These are phyloP conservation scores for Sebastes aleutianus DNA, from an alignment of 2,797 vertebrate species.

Conservation along the genomic window DNA sequence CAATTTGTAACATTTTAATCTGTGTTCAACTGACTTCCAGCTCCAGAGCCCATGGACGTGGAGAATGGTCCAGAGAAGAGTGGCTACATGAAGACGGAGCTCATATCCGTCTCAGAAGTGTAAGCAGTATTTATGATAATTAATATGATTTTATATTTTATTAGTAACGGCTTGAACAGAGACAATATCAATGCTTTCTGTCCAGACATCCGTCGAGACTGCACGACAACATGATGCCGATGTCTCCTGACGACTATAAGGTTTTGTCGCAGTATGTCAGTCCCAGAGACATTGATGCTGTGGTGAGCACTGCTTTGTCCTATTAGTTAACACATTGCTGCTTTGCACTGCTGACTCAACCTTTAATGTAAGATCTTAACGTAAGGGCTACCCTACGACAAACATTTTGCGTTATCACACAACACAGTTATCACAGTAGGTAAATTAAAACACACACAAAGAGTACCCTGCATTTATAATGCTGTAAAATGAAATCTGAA, in stretches of 20 bases:
- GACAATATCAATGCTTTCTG: not conserved
- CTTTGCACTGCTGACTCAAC: not conserved
- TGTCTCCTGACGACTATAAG: conserved; percentile 91
- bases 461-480: not conserved
- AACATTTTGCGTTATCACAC: not conserved
- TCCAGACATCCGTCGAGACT: conserved; percentile 67
- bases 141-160: not conserved
- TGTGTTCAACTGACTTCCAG: conserved; percentile 63
- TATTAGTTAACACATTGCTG: not conserved
- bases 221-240: conserved; percentile 83
- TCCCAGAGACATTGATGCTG: conserved; percentile 82
- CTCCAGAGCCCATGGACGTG: conserved; percentile 91
- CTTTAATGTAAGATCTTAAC: not conserved
- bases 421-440: not conserved
- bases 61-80: conserved; percentile 79
- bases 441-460: not conserved
- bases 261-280: conserved; percentile 82
- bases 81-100: conserved; percentile 94
- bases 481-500: no score
- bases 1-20: not conserved
- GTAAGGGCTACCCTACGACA: not conserved
- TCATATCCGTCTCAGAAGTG: conserved; percentile 98
- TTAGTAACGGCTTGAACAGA: rapidly evolving
- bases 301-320: conserved; percentile 77
- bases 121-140: conserved; percentile 70